Percentiles rank a stretch among this genome's conserved stretches.
phyloP scores from a whole-genome alignment of 1,140 invertebrate genomes.

The Caenorhabditis inopinata region DNA sequence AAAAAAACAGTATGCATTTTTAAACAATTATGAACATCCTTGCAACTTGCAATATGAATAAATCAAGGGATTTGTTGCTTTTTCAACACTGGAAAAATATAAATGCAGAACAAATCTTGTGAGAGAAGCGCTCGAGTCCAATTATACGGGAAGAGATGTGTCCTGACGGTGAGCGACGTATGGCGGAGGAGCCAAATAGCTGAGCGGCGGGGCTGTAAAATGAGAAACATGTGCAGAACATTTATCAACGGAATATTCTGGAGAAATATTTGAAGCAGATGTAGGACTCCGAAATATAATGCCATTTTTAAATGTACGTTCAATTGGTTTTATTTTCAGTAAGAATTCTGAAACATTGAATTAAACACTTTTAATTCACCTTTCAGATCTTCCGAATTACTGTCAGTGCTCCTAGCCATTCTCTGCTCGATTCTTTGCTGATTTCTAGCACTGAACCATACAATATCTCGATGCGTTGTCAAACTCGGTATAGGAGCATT shows the following conservation, averaged over 20 bases:
- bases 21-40: no score
- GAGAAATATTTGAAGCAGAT: no score
- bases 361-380: not conserved
- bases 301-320: no score
- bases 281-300: no score
- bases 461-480: not conserved
- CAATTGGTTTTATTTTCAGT: no score
- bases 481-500: not conserved
- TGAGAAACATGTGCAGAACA: not conserved
- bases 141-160: not conserved
- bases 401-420: not conserved
- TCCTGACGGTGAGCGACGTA: constrained; percentile 17
- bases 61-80: not conserved
- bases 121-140: not conserved
- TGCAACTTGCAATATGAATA: not conserved
- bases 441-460: not conserved
- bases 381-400: not conserved
- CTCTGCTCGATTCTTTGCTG: not conserved
- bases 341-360: no score
- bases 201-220: constrained; percentile 29
- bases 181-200: constrained; percentile 19
- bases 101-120: not conserved
- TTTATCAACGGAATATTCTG: no score
- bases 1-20: no score
- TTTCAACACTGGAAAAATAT: constrained; percentile 24